Base-by-base conservation (phyloP, 2,797 vertebrate species). In the Sebastes flavidus region DNA sequence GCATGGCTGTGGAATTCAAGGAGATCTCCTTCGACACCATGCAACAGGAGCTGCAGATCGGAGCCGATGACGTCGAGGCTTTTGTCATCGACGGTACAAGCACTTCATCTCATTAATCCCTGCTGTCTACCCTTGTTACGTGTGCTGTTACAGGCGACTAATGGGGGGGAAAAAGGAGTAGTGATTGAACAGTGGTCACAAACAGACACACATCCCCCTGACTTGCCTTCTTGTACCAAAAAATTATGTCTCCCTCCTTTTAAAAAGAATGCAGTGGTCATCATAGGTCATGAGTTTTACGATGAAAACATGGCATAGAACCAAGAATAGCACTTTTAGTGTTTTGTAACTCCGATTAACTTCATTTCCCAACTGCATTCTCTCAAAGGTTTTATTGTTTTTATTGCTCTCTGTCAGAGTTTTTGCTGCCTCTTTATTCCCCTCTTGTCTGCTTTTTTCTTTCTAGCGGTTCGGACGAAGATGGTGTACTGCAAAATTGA, bases 401-500 rank as follows among this genome's bases (percentile, higher is more conserved):
- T 80, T 32, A 78, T 69, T 75, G 72, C n/a, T 75, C 76, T 81
- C 32, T 72, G 32, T 70, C 29, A 14, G n/a, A 59, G 18, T 42
- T 30, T 73, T 32, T 63, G n/a, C 58, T 69, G 6, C 29, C 8
- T 71, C 30, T 58, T 76, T 46, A 60, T 74, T 82, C 20, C 6
- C 36, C 55, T 66, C 30, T 38, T 72, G 5, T 78, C 25, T 85
- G 13, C 11, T 80, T 75, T 75, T 76, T 54, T 62, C 22, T 80
- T 85, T 86, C 42, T 89, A 99, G 98, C 97, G 77, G 98, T 99
- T 82, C 97, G 98, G 92, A 99, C 97, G 86, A 99, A 99, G 95
- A 99, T 99, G 98, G 97, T 99, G 22, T 98, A 98, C 94, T 99
- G 98, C 96, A 99, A 99, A 96, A 99, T 99, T 78, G 99, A 99